phyloP scores from a whole-genome alignment of 2,888 invertebrate genomes.

The Coelogynopora nodosa region DNA sequence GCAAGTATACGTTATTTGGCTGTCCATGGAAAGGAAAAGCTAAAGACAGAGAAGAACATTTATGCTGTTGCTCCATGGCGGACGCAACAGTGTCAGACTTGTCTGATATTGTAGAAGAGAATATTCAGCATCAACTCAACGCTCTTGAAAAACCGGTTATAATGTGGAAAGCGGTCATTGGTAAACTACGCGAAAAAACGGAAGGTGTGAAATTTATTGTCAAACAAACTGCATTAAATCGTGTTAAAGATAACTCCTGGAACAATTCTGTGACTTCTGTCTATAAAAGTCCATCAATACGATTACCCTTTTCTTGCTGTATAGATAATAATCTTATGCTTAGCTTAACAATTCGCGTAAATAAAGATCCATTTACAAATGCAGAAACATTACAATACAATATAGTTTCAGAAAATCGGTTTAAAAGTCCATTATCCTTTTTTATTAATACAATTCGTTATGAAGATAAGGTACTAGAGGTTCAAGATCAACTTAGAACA shows the following conservation, averaged over 20 bases:
- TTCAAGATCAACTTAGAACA: constrained; percentile 10
- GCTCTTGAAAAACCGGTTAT: neutral
- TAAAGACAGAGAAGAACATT: neutral
- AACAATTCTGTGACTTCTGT: neutral
- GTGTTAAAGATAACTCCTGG: neutral
- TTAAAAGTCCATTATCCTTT: neutral
- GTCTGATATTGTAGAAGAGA: constrained; percentile 31
- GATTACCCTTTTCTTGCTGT: constrained; percentile 35
- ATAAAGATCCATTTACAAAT: neutral
- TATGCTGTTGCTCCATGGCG: neutral
- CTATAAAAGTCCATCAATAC: constrained; percentile 33
- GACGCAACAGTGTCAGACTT: constrained; percentile 19
- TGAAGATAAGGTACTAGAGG: constrained; percentile 13
- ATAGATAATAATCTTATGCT: neutral
- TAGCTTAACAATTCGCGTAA: neutral
- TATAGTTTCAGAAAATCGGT: constrained; percentile 28
- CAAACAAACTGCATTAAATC: neutral
- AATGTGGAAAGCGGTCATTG: constrained; percentile 26
- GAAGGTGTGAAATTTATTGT: constrained; percentile 21
- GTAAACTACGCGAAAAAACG: neutral
- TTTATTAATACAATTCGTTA: neutral
- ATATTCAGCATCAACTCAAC: neutral
- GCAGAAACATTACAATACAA: constrained; percentile 5
- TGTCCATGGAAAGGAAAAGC: constrained; percentile 17
- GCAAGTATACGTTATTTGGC: constrained; percentile 38